Evolutionary conservation across 2,113 vertebrate species (phyloP).

Genomic region (Chloropsis hardwickii): DNA sequence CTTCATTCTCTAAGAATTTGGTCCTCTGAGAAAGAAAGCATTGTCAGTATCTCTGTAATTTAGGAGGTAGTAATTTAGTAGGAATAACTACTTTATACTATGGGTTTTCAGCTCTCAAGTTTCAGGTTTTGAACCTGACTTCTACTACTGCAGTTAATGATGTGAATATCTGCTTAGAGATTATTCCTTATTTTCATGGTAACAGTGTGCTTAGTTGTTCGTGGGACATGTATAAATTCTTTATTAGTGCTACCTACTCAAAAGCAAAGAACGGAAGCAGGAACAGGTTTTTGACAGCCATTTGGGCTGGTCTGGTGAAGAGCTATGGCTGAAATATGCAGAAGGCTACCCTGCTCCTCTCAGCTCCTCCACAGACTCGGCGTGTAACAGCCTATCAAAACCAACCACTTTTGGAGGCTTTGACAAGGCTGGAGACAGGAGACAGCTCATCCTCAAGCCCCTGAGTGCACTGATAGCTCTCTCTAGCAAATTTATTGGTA

Average conservation of each 20-base stretch:
- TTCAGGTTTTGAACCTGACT: not conserved
- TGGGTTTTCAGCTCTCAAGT: not conserved
- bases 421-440: not conserved
- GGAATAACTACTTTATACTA: not conserved
- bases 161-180: not conserved
- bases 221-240: not conserved
- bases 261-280: not conserved
- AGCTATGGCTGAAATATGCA: not conserved
- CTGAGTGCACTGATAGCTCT: fast-evolving
- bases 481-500: not conserved
- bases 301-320: not conserved
- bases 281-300: not conserved
- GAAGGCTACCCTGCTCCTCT: not conserved
- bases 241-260: not conserved
- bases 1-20: not conserved
- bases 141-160: not conserved
- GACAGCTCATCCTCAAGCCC: not conserved
- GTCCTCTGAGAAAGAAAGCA: not conserved
- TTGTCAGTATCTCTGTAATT: not conserved
- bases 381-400: not conserved
- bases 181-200: not conserved
- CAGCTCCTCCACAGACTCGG: not conserved
- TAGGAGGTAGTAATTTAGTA: too few species aligned
- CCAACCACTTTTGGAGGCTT: not conserved
- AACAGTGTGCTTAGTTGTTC: not conserved